Conservation (phyloP, 2,888 invertebrate species). For the Acleris cristana region DNA sequence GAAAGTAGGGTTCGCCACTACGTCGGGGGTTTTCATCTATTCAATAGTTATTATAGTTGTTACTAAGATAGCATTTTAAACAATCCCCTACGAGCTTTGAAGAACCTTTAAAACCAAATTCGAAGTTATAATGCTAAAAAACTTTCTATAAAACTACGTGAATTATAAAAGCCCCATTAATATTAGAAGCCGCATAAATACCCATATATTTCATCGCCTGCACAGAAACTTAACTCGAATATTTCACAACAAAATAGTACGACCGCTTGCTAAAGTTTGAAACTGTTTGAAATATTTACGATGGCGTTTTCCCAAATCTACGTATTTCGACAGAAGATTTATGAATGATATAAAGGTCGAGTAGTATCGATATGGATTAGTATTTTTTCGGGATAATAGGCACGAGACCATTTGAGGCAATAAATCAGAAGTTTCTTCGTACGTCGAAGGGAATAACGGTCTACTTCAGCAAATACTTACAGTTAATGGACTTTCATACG, state of each 20-base stretch:
- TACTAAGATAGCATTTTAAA: too few relatives aligned
- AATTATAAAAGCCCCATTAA: conserved; percentile 4
- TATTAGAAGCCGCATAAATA: conserved; percentile 6
- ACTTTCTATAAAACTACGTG: background rate
- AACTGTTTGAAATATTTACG: conserved; percentile 17
- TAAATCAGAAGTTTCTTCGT: conserved; percentile 13
- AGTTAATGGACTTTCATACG: background rate
- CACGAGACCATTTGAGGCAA: background rate
- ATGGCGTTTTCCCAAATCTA: conserved; percentile 3
- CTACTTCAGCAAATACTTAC: conserved; percentile 3
- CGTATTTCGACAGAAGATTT: conserved; percentile 17
- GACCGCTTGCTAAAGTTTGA: too few relatives aligned
- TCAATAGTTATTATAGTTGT: too few relatives aligned
- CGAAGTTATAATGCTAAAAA: too few relatives aligned
- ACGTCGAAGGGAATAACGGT: background rate
- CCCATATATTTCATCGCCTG: conserved; percentile 11
- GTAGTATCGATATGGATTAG: conserved; percentile 7
- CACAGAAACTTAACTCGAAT: background rate
- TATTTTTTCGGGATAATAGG: conserved; percentile 14
- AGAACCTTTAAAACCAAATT: too few relatives aligned
- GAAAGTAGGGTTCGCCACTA: too few relatives aligned
- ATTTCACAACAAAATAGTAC: background rate
- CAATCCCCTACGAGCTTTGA: too few relatives aligned
- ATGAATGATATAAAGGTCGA: conserved; percentile 14
- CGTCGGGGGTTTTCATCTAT: too few relatives aligned